These are phyloP conservation scores for Drosophila percnosoma DNA, from an alignment of 2,888 invertebrate species.

Conservation along the genomic window DNA sequence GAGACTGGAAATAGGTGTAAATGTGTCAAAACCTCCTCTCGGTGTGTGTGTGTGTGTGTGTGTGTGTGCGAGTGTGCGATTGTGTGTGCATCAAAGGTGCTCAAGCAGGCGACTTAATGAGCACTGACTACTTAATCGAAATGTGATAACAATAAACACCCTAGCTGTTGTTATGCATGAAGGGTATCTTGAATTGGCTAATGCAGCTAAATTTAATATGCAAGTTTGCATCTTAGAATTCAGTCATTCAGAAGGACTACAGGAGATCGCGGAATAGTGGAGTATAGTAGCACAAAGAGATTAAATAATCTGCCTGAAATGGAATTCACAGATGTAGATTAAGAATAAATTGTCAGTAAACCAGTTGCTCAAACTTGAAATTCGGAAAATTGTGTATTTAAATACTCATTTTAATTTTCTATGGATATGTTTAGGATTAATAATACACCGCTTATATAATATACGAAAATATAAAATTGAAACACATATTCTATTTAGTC, in stretches of 20 bases:
- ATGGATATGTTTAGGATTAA: not conserved
- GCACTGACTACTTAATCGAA: slow-evolving; percentile 52
- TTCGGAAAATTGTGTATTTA: not conserved
- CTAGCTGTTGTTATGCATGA: slow-evolving; percentile 2
- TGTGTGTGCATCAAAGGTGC: slow-evolving; percentile 57
- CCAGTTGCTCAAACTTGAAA: no score
- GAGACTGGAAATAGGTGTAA: slow-evolving; percentile 61
- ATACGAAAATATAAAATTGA: not conserved
- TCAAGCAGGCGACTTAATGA: slow-evolving; percentile 71
- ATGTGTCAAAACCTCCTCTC: slow-evolving; percentile 67
- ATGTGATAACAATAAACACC: slow-evolving; percentile 56
- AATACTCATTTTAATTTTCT: not conserved
- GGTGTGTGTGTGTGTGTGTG: slow-evolving; percentile 25
- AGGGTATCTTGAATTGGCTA: not conserved
- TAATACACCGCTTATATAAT: not conserved
- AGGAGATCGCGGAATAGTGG: not conserved
- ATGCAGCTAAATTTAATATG: not conserved
- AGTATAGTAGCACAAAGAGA: not conserved
- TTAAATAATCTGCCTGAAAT: not conserved
- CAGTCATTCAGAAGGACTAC: not conserved
- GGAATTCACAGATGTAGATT: not conserved
- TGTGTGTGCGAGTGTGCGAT: not conserved
- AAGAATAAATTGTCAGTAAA: not conserved
- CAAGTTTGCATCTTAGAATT: not conserved
- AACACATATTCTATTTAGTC: not conserved